phyloP scores from a whole-genome alignment of 2,888 invertebrate genomes.

The Protonemura montana region DNA sequence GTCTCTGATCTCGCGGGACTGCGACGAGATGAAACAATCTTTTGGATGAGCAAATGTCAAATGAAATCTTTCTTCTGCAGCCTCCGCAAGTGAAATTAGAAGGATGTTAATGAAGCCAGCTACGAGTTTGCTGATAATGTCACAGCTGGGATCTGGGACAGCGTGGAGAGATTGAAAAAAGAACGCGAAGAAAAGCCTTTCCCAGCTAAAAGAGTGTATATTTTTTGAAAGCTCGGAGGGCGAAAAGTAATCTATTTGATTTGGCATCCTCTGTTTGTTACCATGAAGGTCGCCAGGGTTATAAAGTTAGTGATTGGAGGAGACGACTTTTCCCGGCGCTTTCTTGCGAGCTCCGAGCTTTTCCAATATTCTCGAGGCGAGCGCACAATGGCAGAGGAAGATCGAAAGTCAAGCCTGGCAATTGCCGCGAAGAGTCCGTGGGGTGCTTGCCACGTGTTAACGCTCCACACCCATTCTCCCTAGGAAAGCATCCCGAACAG shows the following conservation, averaged over 20 bases:
- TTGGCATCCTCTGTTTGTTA: constrained; percentile 43
- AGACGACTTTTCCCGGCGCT: not conserved
- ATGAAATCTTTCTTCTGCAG: constrained; percentile 37
- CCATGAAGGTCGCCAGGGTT: constrained; percentile 37
- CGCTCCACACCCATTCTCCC: not conserved
- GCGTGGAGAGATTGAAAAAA: constrained; percentile 36
- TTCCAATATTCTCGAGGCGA: not conserved
- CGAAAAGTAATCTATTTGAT: constrained; percentile 47
- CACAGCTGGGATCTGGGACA: not conserved
- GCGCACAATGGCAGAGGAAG: not conserved
- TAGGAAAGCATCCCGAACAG: no score
- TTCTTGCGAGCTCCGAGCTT: not conserved
- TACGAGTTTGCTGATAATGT: constrained; percentile 23
- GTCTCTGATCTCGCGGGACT: constrained; percentile 17
- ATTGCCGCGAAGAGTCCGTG: not conserved
- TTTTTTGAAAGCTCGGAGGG: constrained; percentile 22
- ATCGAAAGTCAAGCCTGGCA: not conserved
- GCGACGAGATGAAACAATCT: constrained; percentile 39
- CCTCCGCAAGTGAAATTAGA: constrained; percentile 38
- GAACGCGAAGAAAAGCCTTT: not conserved
- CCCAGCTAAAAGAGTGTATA: not conserved
- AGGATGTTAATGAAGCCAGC: constrained; percentile 28
- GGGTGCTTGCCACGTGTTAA: not conserved
- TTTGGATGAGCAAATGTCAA: not conserved
- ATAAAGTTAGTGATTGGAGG: constrained; percentile 45